phyloP scores from a whole-genome alignment of 2,113 vertebrate species.

The Tursiops truncatus region DNA sequence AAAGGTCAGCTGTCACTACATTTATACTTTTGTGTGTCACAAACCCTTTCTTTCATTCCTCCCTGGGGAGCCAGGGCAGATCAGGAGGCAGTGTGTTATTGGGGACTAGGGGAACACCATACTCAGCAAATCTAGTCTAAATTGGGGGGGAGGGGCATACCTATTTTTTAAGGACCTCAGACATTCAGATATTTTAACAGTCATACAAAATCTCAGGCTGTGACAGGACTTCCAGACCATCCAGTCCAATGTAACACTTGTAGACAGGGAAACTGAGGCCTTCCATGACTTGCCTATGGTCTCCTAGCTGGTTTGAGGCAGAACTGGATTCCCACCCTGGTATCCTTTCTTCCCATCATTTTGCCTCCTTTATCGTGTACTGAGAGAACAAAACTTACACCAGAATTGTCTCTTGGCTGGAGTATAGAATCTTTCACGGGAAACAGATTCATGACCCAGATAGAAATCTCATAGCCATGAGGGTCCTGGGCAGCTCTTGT shows the following conservation, averaged over 20 bases:
- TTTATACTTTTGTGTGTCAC: conserved; percentile 75
- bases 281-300: neutral
- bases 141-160: neutral
- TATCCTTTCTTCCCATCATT: neutral
- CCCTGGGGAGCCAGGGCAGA: conserved; percentile 39
- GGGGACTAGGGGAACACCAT: neutral
- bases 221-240: neutral
- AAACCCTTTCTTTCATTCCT: conserved; percentile 62
- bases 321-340: neutral
- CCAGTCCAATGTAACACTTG: neutral
- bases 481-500: neutral
- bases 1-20: conserved; percentile 71
- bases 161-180: conserved; percentile 56
- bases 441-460: neutral
- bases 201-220: neutral
- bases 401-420: neutral
- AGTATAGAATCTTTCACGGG: neutral
- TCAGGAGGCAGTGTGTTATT: conserved; percentile 49
- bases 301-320: conserved; percentile 4
- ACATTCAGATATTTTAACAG: neutral
- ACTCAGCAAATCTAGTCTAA: conserved; percentile 17
- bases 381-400: neutral
- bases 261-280: neutral
- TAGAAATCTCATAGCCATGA: neutral
- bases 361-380: neutral